phyloP scores from a whole-genome alignment of 2,888 invertebrate genomes.

The Sycophila texana region DNA sequence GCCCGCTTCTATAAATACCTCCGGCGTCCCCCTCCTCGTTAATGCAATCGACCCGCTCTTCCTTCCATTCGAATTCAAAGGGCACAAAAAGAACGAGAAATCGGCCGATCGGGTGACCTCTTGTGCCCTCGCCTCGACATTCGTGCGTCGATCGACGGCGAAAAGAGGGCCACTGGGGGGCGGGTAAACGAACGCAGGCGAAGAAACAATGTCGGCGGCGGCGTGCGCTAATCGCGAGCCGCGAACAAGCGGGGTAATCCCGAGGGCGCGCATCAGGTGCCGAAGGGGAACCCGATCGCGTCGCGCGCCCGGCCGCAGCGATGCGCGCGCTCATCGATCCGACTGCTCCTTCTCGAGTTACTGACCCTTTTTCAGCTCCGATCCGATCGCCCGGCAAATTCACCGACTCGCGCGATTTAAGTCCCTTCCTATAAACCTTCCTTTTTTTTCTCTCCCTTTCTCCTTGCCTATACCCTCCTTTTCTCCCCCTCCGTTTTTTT shows the following conservation, averaged over 20 bases:
- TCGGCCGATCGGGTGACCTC: not conserved
- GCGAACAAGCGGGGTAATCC: constrained; percentile 31
- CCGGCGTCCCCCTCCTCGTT: not conserved
- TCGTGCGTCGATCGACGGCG: no score
- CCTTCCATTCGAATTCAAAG: not conserved
- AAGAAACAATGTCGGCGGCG: not conserved
- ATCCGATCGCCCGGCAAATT: constrained; percentile 33
- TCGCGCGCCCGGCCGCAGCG: constrained; percentile 5
- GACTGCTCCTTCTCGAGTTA: constrained; percentile 45
- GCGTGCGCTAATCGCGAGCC: constrained; percentile 37
- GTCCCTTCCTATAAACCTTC: not conserved
- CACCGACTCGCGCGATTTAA: constrained; percentile 1
- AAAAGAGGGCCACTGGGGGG: no score
- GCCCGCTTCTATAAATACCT: not conserved
- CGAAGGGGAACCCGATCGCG: constrained; percentile 36
- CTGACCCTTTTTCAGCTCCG: constrained; percentile 26
- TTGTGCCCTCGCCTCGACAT: not conserved
- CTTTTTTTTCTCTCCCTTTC: no score
- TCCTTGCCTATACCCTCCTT: no score
- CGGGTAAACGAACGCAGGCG: no score
- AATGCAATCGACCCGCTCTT: not conserved
- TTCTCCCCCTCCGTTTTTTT: no score
- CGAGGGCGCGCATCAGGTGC: constrained; percentile 28
- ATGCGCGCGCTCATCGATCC: constrained; percentile 47
- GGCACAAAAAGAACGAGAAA: no score